A percentile compares a stretch with the other conserved stretches of the same genome.
Conservation (phyloP, 2,888 invertebrate genomes). For the Phaonia tiefii region DNA sequence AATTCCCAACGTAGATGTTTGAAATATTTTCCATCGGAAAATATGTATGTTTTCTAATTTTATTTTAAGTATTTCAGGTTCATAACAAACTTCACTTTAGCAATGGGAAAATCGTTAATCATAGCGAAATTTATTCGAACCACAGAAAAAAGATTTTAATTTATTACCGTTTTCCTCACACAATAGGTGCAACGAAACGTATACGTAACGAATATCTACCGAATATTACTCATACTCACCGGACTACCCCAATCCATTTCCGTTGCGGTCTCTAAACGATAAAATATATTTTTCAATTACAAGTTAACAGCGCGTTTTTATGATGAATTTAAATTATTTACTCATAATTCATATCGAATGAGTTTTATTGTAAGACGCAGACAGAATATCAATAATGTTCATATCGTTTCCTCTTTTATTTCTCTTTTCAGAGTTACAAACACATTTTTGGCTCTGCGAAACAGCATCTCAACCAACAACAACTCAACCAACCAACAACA, state of each 20-base stretch:
- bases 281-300: constrained; percentile 32
- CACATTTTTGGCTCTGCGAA: constrained; percentile 8
- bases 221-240: constrained; percentile 1
- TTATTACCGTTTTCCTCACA: too few species aligned
- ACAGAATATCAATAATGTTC: constrained; percentile 25
- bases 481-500: constrained; percentile 10
- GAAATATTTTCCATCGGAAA: too few species aligned
- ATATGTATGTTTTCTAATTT: too few species aligned
- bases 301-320: neutral
- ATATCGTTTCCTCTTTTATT: constrained; percentile 31
- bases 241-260: neutral
- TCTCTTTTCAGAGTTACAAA: constrained; percentile 46
- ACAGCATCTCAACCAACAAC: neutral
- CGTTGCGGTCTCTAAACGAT: neutral
- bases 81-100: too few species aligned
- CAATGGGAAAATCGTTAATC: too few species aligned
- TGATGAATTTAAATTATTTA: constrained; percentile 6
- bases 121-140: too few species aligned
- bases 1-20: too few species aligned
- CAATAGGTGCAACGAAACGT: too few species aligned
- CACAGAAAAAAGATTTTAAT: too few species aligned
- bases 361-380: neutral
- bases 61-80: too few species aligned
- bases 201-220: constrained; percentile 15
- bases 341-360: constrained; percentile 1